phyloP scores from a whole-genome alignment of 2,888 invertebrate species.

The Drosophila pseudotakahashii region DNA sequence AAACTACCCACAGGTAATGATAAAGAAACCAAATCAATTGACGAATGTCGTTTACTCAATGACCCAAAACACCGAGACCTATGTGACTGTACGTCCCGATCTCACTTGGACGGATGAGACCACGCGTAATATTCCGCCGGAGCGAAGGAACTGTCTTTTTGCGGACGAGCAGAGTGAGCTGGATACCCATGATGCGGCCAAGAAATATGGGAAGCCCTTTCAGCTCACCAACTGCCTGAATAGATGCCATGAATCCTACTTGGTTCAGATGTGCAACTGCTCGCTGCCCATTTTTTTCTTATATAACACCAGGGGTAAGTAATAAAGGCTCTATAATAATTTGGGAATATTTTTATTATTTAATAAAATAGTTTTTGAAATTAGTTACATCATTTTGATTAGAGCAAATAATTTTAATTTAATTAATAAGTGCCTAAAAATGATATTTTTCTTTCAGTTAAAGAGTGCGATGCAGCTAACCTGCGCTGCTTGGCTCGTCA shows the following conservation, averaged over 20 bases:
- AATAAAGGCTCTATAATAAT: neutral
- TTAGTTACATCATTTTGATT: too few relatives aligned
- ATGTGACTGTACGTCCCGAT: constrained; percentile 78
- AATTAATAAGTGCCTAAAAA: too few relatives aligned
- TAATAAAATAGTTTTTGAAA: too few relatives aligned
- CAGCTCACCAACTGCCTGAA: constrained; percentile 77
- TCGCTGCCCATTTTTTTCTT: constrained; percentile 78
- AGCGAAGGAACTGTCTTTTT: constrained; percentile 79
- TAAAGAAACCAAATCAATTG: constrained; percentile 73
- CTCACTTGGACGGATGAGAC: constrained; percentile 72
- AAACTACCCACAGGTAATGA: constrained; percentile 64
- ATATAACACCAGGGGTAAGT: constrained; percentile 57
- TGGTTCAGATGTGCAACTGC: constrained; percentile 80
- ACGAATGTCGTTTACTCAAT: constrained; percentile 69
- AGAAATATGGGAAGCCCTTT: constrained; percentile 54
- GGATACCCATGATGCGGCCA: constrained; percentile 53
- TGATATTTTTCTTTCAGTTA: constrained; percentile 23
- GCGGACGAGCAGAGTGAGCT: constrained; percentile 56
- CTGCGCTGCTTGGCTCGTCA: constrained; percentile 77
- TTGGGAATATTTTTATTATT: too few relatives aligned
- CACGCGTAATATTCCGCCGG: constrained; percentile 65
- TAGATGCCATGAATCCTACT: constrained; percentile 80
- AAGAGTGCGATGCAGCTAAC: constrained; percentile 65
- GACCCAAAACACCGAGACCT: constrained; percentile 74
- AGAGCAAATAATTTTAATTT: too few relatives aligned